A percentile compares a stretch with the other conserved stretches of the same genome.
These are phyloP conservation scores for Apantesis nais DNA, from an alignment of 2,888 invertebrate genomes.

Conservation along the genomic window DNA sequence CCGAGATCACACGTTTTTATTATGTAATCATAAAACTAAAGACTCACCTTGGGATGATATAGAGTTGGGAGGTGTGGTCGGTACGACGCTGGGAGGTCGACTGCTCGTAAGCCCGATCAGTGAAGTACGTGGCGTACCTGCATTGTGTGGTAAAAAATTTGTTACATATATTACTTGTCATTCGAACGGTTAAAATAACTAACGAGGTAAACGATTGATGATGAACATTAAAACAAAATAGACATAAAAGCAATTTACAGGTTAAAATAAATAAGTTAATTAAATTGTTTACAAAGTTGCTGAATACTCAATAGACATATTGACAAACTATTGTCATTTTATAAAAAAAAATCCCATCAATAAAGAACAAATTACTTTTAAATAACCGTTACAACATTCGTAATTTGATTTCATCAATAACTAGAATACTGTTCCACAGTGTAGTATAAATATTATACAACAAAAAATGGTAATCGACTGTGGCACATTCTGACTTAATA, in stretches of 20 bases:
- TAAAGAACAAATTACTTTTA: no score
- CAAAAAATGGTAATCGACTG: background rate
- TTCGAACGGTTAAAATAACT: background rate
- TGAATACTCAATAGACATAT: background rate
- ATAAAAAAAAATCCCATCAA: no score
- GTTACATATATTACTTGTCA: slow-evolving; percentile 9
- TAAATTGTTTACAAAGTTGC: background rate
- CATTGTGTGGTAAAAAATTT: slow-evolving; percentile 5
- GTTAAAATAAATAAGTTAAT: slow-evolving; percentile 1
- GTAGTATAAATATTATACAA: background rate
- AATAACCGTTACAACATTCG: no score
- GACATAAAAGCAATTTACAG: slow-evolving; percentile 7
- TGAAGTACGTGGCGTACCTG: slow-evolving; percentile 92
- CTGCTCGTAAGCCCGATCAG: slow-evolving; percentile 92
- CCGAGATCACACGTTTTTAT: no score
- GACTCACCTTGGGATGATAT: slow-evolving; percentile 75
- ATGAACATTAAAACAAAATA: slow-evolving; percentile 1
- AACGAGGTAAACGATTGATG: background rate
- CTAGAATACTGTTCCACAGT: no score
- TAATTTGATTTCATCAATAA: no score
- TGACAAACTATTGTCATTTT: no score
- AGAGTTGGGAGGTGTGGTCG: slow-evolving; percentile 88
- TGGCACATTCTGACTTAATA: background rate
- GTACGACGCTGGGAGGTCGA: slow-evolving; percentile 88
- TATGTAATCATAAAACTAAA: background rate